These are phyloP conservation scores for Dipodomys spectabilis DNA, from an alignment of 2,113 vertebrate genomes.

Conservation along the genomic window DNA sequence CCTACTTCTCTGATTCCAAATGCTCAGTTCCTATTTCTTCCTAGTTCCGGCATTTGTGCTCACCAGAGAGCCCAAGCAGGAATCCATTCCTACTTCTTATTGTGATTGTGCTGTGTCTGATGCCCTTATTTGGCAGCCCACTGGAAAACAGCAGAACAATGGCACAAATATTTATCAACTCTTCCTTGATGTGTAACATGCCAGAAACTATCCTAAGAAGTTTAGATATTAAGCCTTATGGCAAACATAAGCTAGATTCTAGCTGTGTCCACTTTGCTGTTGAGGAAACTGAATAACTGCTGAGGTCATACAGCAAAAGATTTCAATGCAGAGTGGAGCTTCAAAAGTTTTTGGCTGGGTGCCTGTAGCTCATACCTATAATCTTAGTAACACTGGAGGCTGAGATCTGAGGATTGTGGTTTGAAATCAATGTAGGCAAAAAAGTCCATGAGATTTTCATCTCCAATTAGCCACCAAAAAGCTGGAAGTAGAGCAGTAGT, in stretches of 20 bases:
- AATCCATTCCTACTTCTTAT: not conserved
- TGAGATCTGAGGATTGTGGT: too few relatives aligned
- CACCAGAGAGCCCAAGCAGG: not conserved
- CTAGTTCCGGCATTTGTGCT: not conserved
- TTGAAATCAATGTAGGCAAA: too few relatives aligned
- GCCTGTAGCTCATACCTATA: too few relatives aligned
- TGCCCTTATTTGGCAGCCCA: not conserved
- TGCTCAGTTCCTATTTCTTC: not conserved
- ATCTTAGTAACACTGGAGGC: too few relatives aligned
- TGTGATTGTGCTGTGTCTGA: not conserved
- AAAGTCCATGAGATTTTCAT: too few relatives aligned
- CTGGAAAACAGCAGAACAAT: conserved; percentile 21
- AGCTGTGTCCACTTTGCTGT: conserved; percentile 25
- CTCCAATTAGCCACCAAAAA: too few relatives aligned
- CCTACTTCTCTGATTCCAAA: not conserved
- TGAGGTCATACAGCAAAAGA: not conserved
- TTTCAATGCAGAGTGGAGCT: not conserved
- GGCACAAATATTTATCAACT: not conserved
- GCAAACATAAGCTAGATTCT: not conserved
- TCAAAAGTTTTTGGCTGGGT: not conserved
- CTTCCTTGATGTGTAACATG: not conserved
- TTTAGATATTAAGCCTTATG: conserved; percentile 18
- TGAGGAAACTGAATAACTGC: not conserved
- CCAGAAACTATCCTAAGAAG: not conserved
- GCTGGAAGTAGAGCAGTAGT: too few relatives aligned